Evolutionary conservation across 2,113 vertebrate genomes (phyloP).

Genomic region (Antennarius striatus): DNA sequence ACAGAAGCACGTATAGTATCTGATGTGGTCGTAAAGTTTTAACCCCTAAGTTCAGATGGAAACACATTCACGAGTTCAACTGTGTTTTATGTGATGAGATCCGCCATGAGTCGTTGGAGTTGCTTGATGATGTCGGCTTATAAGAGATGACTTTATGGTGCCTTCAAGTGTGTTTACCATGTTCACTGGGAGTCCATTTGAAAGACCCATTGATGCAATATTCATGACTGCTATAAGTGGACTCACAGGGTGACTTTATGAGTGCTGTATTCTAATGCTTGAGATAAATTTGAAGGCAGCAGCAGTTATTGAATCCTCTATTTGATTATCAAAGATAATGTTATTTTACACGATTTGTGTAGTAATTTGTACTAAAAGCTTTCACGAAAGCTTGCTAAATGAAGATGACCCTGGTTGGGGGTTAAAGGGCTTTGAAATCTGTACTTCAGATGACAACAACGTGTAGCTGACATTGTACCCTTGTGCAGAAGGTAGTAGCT

Average conservation of each 20-base stretch:
- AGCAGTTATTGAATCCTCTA: not conserved
- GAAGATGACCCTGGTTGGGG: not conserved
- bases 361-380: not conserved
- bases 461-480: too few species aligned
- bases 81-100: slow-evolving; percentile 12
- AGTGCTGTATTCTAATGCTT: slow-evolving; percentile 16
- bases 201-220: slow-evolving; percentile 55
- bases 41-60: slow-evolving; percentile 16
- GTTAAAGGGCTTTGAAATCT: too few species aligned
- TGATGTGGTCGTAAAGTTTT: not conserved
- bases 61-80: slow-evolving; percentile 33
- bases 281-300: slow-evolving; percentile 20
- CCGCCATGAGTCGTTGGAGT: slow-evolving; percentile 18
- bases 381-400: not conserved
- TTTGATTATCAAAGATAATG: not conserved
- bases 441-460: too few species aligned
- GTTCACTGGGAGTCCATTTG: slow-evolving; percentile 57
- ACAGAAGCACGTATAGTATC: not conserved
- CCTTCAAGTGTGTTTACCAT: slow-evolving; percentile 61
- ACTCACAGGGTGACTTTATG: slow-evolving; percentile 24
- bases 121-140: slow-evolving; percentile 13
- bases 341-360: not conserved
- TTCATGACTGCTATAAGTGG: slow-evolving; percentile 54
- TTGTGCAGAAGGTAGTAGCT: not conserved
- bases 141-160: slow-evolving; percentile 42